phyloP scores from a whole-genome alignment of 2,113 vertebrate genomes.

The Centropus bengalensis region DNA sequence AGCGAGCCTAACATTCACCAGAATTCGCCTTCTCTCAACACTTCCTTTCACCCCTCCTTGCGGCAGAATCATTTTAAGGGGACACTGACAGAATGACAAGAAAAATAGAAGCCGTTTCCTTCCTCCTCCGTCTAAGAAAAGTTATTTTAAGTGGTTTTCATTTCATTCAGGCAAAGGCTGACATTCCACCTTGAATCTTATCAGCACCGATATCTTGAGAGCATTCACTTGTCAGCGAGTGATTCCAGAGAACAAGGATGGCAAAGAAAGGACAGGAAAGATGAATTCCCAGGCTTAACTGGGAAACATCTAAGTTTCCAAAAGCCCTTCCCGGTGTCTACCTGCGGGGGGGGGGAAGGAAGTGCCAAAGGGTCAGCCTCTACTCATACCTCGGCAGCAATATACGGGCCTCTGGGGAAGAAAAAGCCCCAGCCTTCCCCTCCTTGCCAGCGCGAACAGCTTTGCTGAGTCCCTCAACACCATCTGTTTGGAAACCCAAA shows the following conservation, averaged over 20 bases:
- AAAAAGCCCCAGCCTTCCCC: not conserved
- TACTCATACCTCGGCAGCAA: not conserved
- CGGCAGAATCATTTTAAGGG: not conserved
- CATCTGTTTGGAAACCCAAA: slow-evolving; percentile 57
- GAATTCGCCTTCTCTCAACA: not conserved
- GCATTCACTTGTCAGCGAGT: not conserved
- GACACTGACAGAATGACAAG: slow-evolving; percentile 40
- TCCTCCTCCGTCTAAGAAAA: slow-evolving; percentile 38
- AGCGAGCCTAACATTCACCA: not conserved
- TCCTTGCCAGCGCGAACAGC: slow-evolving; percentile 46
- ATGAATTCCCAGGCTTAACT: not conserved
- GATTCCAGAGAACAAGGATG: not conserved
- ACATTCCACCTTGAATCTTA: not conserved
- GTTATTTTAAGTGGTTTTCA: not conserved
- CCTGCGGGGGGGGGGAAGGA: not conserved
- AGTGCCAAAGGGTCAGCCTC: not conserved
- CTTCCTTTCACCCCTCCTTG: slow-evolving; percentile 16
- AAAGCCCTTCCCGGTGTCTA: not conserved
- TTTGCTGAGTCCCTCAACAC: slow-evolving; percentile 54
- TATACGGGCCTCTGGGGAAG: not conserved
- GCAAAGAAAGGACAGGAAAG: not conserved
- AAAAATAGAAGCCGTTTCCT: slow-evolving; percentile 46
- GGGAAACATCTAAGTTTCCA: not conserved
- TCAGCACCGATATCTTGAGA: not conserved
- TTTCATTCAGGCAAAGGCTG: not conserved